phyloP scores from a whole-genome alignment of 1,140 invertebrate species.

The Amphibalanus amphitrite region DNA sequence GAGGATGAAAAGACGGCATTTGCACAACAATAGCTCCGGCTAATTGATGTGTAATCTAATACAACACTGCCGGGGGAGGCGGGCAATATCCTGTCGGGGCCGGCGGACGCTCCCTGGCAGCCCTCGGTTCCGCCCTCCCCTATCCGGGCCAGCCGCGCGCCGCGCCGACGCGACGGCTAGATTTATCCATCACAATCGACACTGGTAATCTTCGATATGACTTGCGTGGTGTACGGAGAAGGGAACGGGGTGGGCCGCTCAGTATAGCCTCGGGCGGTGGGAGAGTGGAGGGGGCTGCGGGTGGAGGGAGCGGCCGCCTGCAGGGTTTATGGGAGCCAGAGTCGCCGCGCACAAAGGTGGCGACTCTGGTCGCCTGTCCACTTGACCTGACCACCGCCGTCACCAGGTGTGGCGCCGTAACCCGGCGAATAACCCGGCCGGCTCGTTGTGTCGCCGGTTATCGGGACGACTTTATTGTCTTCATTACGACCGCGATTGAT shows the following conservation, averaged over 20 bases:
- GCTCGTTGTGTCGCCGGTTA: not conserved
- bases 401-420: not conserved
- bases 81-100: not conserved
- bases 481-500: not conserved
- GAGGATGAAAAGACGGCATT: not conserved
- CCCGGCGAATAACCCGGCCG: not conserved
- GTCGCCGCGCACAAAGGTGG: no score
- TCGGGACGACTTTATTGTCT: not conserved
- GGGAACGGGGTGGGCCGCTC: no score
- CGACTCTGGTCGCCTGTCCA: no score
- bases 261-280: no score
- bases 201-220: not conserved
- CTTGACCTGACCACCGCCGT: no score
- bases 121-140: not conserved
- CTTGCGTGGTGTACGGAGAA: not conserved
- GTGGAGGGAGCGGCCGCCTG: no score
- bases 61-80: not conserved
- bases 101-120: no score
- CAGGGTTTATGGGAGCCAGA: no score
- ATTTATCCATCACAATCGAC: not conserved
- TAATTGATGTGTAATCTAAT: conserved; percentile 2
- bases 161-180: no score
- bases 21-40: not conserved
- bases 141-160: no score
- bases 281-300: no score